Evolutionary conservation across 1,140 invertebrate genomes (phyloP), one percentile per base, ranked within the genome.

Genomic region (Panagrolaimus sp.): DNA sequence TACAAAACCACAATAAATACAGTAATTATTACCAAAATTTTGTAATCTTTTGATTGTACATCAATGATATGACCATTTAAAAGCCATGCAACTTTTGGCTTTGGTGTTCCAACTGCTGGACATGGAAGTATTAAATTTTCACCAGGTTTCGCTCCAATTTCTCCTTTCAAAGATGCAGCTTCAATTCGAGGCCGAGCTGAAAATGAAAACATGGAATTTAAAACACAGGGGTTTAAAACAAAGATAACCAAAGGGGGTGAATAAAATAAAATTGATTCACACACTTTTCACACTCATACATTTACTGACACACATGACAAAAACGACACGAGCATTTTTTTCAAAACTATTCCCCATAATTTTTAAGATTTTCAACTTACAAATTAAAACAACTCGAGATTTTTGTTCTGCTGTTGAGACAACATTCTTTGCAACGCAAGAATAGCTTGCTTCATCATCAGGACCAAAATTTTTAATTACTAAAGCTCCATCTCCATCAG

Each of bases 21-120:
- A 11, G 51, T 23, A n/a, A 16, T 9, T 13, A 14, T 57, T 57
- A 57, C 51, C 11, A 20, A 25, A 57, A 57, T 8, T 25, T 57
- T 27, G 27, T 57, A 57, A 4, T 57, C 51, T 11, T 57, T 27
- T 25, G 20, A 27, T 25, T 16, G 20, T 2, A 27, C 20, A 57
- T 57, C 51, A 57, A 57, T 13, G 1, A 57, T 14, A 16, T 57
- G 51, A 20, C 73, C 69, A 65, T 80, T 69, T 65, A 83, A 83
- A 13, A 87, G 77, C 87, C 87, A 88, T 70, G 85, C 84, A 45
- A 88, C 84, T 5, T 78, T 83, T 11, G 87, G 86, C 9, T 83
- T 75, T 1, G 87, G 87, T 43, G 71, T 83, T 1, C 87, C 87
- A 7, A 79, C 80, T 14, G 84, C 86, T 38, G 86, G 84, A 72